Evolutionary conservation across 2,113 vertebrate genomes (phyloP), one percentile per base, ranked within the genome.

Genomic region (Vimba vimba): DNA sequence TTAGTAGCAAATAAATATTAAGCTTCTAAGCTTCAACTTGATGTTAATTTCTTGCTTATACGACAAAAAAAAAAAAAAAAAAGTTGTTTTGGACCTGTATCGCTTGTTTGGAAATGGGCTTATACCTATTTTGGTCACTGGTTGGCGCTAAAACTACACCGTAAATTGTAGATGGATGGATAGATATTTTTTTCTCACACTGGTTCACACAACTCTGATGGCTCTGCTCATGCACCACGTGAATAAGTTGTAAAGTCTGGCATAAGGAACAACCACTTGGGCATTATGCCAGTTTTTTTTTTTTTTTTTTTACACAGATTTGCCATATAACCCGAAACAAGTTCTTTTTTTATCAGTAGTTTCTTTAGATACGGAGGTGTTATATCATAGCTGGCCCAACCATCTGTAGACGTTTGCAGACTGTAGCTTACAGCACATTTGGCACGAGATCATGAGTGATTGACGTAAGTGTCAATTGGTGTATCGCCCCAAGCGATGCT

Each of bases 111-210:
- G 55, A 71, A 27, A 52, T 57, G 6, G 33, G 21, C 47, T 3
- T 68, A 62, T 87, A 76, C 62, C n/a, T 30, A 25, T 0, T 0
- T 17, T 68, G 25, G 13, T 92, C 95, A 87, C 92, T 90, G 36
- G 93, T 87, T 62, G 95, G 95, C 92, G 92, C 89, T 74, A 77
- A 6, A 6, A 82, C 50, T 23, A 50, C 43, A 75, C 45, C 39
- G 21, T 36, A 21, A 11, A 78, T 36, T 36, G 12, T 3, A 25
- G 43, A 15, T 50, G 12, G 39, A 50, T 17, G 33, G 9, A 6
- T n/a, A 1, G 30, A 13, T 21, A 0, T 68, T 68, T 68, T 68
- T 43, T 47, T 27, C 3, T 73, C 11, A 50, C 23, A 50, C 13
- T 17, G 73, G 73, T 47, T 74, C 36, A 12, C 21, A 19, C 1